Evolutionary conservation across 37 sponge, comb jelly and placozoan species (phyloP), one percentile per base, ranked within the genome.

Genomic region (Theonella swinhoei): DNA sequence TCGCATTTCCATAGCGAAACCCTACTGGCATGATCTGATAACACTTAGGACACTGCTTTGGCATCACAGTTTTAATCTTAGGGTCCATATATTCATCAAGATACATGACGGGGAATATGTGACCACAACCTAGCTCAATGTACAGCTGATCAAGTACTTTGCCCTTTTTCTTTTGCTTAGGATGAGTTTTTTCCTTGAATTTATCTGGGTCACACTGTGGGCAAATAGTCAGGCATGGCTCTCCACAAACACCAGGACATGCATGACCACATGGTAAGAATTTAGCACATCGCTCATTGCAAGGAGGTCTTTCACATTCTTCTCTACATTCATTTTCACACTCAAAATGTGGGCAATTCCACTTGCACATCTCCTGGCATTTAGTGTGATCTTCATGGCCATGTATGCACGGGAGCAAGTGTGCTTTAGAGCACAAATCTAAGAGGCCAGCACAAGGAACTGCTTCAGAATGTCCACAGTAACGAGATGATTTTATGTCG

Each of bases 181-280:
- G 54, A 14, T 47, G 54, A 47, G 14, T 17, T 14, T 34, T 36
- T 34, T 63, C 70, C 29, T 40, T 70, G 28, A 88, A 88, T 34
- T 77, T 78, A 7, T 73, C 39, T 4, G 28, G 63, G 26, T 81
- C 26, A 39, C 95, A 94, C 22, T 74, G 39, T 9, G 67, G 69
- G 60, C 95, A 94, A 3, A 91, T 40, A 17, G 62, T 77, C 30
- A 86, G 70, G 65, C 94, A 94, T 34, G 68, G 58, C 64, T 94
- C 94, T 39, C 94, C 94, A 84, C 94, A 94, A 24, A 94, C 39
- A 23, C 89, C 89, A 70, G 40, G 41, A 72, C 95, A 94, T 20
- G 26, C 70, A 73, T 94, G 95, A 41, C 80, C 84, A 90, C 95
- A 94, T 11, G 30, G 1, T 36, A 88, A 67, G 20, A 47, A 37